These are phyloP conservation scores for Tetanocera ferruginea DNA, from an alignment of 2,888 invertebrate genomes.

Conservation along the genomic window DNA sequence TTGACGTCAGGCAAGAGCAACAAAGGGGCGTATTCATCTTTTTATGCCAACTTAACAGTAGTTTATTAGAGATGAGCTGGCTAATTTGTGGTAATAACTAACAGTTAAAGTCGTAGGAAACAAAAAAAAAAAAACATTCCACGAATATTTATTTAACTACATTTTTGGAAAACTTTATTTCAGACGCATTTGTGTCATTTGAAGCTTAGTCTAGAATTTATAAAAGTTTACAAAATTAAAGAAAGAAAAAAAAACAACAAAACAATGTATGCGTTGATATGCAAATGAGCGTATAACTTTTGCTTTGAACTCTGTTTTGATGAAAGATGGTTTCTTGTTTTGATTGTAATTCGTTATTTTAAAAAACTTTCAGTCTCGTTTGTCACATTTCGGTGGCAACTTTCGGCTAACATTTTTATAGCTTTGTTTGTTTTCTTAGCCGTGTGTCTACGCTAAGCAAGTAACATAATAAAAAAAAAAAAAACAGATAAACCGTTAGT, in stretches of 20 bases:
- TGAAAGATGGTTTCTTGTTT: neutral
- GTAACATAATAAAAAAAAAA: neutral
- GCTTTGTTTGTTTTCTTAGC: neutral
- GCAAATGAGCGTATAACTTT: neutral
- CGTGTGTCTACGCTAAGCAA: neutral
- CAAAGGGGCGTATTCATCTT: too few species aligned
- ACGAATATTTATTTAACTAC: too few species aligned
- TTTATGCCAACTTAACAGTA: too few species aligned
- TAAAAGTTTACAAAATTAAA: too few species aligned
- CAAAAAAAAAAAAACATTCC: too few species aligned
- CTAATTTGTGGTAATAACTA: too few species aligned
- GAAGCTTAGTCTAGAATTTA: too few species aligned
- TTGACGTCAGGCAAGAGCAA: too few species aligned
- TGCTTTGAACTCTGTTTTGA: neutral
- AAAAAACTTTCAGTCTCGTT: constrained; percentile 19
- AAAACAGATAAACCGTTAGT: neutral
- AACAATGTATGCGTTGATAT: too few species aligned
- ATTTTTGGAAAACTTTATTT: neutral
- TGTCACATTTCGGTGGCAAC: neutral
- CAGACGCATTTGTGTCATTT: neutral
- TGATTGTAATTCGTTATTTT: neutral
- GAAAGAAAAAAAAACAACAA: too few species aligned
- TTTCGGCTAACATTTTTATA: neutral
- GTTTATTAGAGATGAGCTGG: too few species aligned
- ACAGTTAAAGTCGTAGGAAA: too few species aligned